Conservation (phyloP, 2,113 vertebrate species). For the Gallinago media region DNA sequence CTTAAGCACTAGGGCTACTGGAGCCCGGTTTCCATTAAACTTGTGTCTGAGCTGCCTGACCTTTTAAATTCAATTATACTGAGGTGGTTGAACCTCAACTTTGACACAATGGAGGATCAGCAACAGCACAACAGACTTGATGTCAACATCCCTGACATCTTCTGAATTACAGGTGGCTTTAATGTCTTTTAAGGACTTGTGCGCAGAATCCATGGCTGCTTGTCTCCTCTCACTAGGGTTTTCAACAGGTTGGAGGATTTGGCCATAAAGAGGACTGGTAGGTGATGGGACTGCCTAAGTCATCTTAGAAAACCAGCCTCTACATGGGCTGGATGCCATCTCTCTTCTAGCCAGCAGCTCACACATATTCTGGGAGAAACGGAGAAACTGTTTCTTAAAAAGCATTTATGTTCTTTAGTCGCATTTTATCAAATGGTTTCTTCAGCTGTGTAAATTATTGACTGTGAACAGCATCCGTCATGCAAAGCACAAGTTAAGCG, state of each 20-base stretch:
- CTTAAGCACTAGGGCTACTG: neutral
- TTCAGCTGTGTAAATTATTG: neutral
- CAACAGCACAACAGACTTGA: neutral
- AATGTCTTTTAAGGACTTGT: neutral
- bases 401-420: neutral
- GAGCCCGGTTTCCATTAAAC: neutral
- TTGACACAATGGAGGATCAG: neutral
- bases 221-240: neutral
- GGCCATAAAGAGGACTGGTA: neutral
- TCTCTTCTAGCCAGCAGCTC: neutral
- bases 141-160: neutral
- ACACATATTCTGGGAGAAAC: neutral
- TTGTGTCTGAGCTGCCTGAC: neutral
- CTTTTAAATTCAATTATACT: neutral
- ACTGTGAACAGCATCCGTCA: neutral
- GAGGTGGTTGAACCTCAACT: neutral
- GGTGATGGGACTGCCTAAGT: fast-evolving
- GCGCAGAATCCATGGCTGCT: neutral
- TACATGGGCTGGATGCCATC: neutral
- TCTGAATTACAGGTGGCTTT: neutral
- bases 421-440: fast-evolving
- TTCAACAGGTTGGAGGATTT: neutral
- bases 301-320: neutral
- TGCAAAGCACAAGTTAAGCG: neutral
- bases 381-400: neutral